Percentiles rank a stretch among this genome's conserved stretches.
These are phyloP conservation scores for Rallus crepitans DNA, from an alignment of 2,797 vertebrate genomes.

Conservation along the genomic window DNA sequence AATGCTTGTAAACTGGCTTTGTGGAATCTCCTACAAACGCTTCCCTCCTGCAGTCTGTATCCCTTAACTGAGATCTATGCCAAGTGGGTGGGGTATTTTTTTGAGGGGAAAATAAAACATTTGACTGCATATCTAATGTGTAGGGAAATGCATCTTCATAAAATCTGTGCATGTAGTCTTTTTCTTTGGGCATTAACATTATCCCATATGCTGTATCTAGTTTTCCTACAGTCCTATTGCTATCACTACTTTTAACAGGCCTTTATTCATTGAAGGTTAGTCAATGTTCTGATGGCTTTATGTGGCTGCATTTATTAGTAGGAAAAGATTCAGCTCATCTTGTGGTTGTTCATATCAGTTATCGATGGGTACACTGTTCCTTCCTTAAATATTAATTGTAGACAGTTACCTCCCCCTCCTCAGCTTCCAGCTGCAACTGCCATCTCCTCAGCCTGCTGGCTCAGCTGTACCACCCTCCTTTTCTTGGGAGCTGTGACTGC, in stretches of 20 bases:
- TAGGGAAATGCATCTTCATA: not conserved
- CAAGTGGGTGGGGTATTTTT: accelerated
- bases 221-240: not conserved
- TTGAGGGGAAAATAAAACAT: not conserved
- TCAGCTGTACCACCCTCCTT: not conserved
- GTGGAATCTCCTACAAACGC: not conserved
- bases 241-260: not conserved
- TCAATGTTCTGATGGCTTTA: not conserved
- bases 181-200: not conserved
- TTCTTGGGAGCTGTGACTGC: not conserved
- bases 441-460: not conserved
- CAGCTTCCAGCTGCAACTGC: not conserved
- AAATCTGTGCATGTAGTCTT: not conserved
- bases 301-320: not conserved
- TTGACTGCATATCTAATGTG: not conserved
- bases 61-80: not conserved
- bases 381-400: not conserved
- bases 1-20: not conserved
- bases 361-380: not conserved
- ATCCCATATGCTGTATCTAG: not conserved
- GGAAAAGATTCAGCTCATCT: not conserved
- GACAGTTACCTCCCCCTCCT: not conserved
- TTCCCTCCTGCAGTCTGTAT: not conserved
- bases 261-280: not conserved
- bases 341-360: not conserved